Conservation (phyloP, 2,888 invertebrate genomes). For the Habrosyne pyritoides region DNA sequence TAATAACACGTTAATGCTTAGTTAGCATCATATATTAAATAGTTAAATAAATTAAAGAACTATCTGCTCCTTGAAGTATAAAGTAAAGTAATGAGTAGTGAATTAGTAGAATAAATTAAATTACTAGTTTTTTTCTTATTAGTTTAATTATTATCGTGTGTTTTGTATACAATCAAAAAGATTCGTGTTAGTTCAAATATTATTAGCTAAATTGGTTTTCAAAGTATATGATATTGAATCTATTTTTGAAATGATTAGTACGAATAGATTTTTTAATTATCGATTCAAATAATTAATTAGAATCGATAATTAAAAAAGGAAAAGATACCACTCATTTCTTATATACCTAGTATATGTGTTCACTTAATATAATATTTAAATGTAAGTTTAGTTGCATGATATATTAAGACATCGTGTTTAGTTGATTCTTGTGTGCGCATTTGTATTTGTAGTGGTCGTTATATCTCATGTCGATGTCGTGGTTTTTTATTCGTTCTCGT, state of each 20-base stretch:
- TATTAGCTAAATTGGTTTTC: slow-evolving; percentile 66
- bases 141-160: slow-evolving; percentile 51
- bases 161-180: slow-evolving; percentile 55
- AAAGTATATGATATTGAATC: slow-evolving; percentile 28
- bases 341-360: too few relatives aligned
- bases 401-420: slow-evolving; percentile 12
- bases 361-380: slow-evolving; percentile 56
- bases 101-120: slow-evolving; percentile 58
- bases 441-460: slow-evolving; percentile 14
- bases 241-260: slow-evolving; percentile 49
- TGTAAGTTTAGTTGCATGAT: slow-evolving; percentile 47
- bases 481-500: slow-evolving; percentile 3
- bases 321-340: slow-evolving; percentile 54
- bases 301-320: slow-evolving; percentile 34
- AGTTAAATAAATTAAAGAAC: slow-evolving; percentile 4
- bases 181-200: slow-evolving; percentile 72
- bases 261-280: too few relatives aligned
- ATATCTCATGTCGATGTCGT: background rate
- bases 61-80: slow-evolving; percentile 18
- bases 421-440: slow-evolving; percentile 18
- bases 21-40: slow-evolving; percentile 10
- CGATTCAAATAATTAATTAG: too few relatives aligned
- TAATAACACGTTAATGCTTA: slow-evolving; percentile 9
- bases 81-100: too few relatives aligned
- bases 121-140: slow-evolving; percentile 44